Evolutionary conservation across 23 tunicate genomes (phyloP), one percentile per base, ranked within the genome.

Genomic region (Phallusia fumigata): DNA sequence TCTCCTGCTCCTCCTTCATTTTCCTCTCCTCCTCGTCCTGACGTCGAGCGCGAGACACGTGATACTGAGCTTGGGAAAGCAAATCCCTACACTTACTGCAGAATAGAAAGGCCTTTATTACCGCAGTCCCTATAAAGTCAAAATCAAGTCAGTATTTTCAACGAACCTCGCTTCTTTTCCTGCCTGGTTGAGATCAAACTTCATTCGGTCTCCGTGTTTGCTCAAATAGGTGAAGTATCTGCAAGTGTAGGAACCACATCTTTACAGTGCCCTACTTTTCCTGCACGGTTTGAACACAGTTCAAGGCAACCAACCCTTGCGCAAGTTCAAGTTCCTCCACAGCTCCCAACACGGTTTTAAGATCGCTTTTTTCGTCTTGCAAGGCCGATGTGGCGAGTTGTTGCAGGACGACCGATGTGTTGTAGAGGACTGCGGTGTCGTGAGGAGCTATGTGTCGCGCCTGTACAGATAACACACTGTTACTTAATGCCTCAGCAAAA

Each of bases 381-480:
- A 97, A 80, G n/a, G 88, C 93, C 24, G 88, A 87, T 78, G 88
- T 88, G 28, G 95, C 99, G n/a, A 97, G 84, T 52, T 97, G 99
- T 75, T 92, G 95, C 85, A 97, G 81, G 76, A 97, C 99, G 30
- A 90, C 74, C 73, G 99, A 94, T 19, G 93, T 83, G 85, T 97
- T 97, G 81, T 97, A 97, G 52, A 97, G 84, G 28, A 97, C 99
- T 33, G 96, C 89, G 21, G 97, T 92, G 47, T 97, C 99, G 32
- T 97, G 88, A 5, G 99, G 99, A 26, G 99, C 99, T 0, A 97
- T 97, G 49, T 94, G 94, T 8, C 99, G 76, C 33, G 99, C 99
- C 93, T 95, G 86, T 74, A 26, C 6, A 0, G 30, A 77, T 24
- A 76, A 6, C 44, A 6, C 5, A 40, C 47, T 40, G 47, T 40